phyloP scores from a whole-genome alignment of 2,113 vertebrate genomes.

The Oncorhynchus keta region DNA sequence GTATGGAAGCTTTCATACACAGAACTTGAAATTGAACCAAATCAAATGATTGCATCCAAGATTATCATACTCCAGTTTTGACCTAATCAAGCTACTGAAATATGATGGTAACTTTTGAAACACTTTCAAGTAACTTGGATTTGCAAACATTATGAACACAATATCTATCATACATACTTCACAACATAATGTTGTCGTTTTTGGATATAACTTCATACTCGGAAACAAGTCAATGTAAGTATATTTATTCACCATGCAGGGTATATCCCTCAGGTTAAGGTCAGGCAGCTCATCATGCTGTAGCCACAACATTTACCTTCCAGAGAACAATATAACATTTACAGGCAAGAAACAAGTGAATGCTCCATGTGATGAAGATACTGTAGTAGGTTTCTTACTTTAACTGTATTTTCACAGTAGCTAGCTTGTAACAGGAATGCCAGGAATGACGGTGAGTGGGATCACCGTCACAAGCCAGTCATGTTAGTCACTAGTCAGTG shows the following conservation, averaged over 20 bases:
- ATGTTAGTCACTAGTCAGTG: background rate
- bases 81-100: constrained; percentile 28
- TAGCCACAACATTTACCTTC: no score
- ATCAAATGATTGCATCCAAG: constrained; percentile 14
- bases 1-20: constrained; percentile 4
- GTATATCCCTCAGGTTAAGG: no score
- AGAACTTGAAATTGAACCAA: constrained; percentile 11
- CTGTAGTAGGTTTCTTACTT: no score
- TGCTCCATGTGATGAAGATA: no score
- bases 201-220: background rate
- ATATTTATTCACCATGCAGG: background rate
- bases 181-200: background rate
- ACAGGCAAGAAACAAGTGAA: no score
- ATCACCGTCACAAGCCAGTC: background rate
- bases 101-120: constrained; percentile 46
- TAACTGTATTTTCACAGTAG: no score
- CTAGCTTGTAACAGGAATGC: background rate
- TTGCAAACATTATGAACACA: background rate
- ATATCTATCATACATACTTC: background rate
- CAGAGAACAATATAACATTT: no score
- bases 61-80: constrained; percentile 2
- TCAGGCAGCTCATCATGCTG: no score
- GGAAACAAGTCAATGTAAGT: background rate
- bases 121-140: constrained; percentile 7
- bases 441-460: background rate